Conservation (phyloP, 2,888 invertebrate genomes). For the Cyclophora albipunctata region DNA sequence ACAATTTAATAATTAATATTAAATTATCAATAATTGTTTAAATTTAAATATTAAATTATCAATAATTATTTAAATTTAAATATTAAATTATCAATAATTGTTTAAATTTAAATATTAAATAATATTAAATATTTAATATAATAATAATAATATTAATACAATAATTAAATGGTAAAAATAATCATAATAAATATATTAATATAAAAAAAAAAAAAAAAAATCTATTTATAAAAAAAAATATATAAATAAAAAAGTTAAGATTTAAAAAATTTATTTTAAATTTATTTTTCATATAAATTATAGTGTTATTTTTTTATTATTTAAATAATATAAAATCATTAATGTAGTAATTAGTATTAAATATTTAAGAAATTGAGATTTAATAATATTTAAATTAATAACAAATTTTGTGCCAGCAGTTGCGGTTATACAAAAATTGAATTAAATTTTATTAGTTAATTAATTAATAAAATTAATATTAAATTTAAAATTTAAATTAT, state of each 20-base stretch:
- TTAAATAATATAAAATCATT: slow-evolving; percentile 49
- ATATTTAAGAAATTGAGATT: slow-evolving; percentile 77
- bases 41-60: slow-evolving; percentile 29
- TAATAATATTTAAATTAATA: slow-evolving; percentile 75
- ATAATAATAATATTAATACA: slow-evolving; percentile 20
- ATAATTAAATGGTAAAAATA: slow-evolving; percentile 3
- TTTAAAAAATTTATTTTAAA: slow-evolving; percentile 61
- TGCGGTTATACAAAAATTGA: slow-evolving; percentile 80
- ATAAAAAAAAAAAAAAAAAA: slow-evolving; percentile 52
- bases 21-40: slow-evolving; percentile 9
- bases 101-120: slow-evolving; percentile 9
- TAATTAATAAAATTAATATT: slow-evolving; percentile 40
- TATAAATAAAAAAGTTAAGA: slow-evolving; percentile 64
- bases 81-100: slow-evolving; percentile 10
- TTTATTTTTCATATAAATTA: slow-evolving; percentile 76
- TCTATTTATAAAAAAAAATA: slow-evolving; percentile 36
- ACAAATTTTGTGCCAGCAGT: slow-evolving; percentile 82
- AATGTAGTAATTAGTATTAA: slow-evolving; percentile 67
- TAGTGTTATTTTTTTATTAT: slow-evolving; percentile 50
- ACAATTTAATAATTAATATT: slow-evolving; percentile 7
- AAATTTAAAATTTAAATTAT: slow-evolving; percentile 59
- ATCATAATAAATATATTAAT: slow-evolving; percentile 4
- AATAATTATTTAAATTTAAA: slow-evolving; percentile 18
- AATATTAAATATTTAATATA: slow-evolving; percentile 9
- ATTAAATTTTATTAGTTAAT: slow-evolving; percentile 68